Evolutionary conservation across 37 sponge, comb jelly and placozoan genomes (phyloP).

Genomic region (Agelas oroides): DNA sequence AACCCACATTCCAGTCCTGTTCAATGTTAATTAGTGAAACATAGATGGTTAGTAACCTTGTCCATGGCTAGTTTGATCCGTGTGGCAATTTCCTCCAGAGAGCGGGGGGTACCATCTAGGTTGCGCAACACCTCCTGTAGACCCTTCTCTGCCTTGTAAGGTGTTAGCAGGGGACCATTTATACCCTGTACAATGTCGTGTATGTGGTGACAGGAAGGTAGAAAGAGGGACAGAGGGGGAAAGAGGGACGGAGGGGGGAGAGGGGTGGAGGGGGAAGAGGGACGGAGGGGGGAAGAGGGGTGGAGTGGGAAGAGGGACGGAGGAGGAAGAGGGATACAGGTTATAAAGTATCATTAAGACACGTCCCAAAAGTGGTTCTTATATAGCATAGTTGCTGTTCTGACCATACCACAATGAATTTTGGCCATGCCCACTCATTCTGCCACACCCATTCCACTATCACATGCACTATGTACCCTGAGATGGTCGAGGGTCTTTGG

Average conservation of each 20-base stretch:
- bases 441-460: too few species aligned
- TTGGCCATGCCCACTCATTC: too few species aligned
- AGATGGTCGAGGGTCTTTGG: constrained; percentile 60
- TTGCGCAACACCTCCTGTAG: constrained; percentile 62
- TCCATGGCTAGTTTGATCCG: constrained; percentile 69
- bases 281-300: too few species aligned
- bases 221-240: constrained; percentile 1
- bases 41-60: too few species aligned
- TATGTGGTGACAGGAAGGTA: background rate
- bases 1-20: too few species aligned
- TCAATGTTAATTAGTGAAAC: too few species aligned
- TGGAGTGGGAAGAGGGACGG: background rate
- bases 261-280: background rate
- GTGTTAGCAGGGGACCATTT: constrained; percentile 42
- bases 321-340: constrained; percentile 1
- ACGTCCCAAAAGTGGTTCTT: too few species aligned
- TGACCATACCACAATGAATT: too few species aligned
- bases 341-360: too few species aligned
- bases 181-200: constrained; percentile 52
- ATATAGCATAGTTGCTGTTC: too few species aligned
- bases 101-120: constrained; percentile 26
- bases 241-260: background rate
- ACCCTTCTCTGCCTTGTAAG: constrained; percentile 71
- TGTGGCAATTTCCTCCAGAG: constrained; percentile 76
- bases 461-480: constrained; percentile 28